Base-by-base conservation (phyloP, 2,113 vertebrate genomes). In the Anas platyrhynchos region DNA sequence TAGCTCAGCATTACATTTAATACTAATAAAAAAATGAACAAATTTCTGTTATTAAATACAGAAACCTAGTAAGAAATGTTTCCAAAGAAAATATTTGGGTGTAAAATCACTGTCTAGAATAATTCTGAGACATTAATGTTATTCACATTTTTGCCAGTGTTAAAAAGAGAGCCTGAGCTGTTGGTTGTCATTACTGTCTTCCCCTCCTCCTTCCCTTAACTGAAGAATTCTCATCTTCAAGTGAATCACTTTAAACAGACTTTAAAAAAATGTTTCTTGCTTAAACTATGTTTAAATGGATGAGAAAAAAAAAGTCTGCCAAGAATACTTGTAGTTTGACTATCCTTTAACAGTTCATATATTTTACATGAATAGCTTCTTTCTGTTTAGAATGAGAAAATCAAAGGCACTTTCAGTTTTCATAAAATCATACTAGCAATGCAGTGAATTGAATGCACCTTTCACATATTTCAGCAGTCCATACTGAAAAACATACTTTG, bases 121-220 rank as follows among this genome's bases (percentile, higher is more conserved):
- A 84, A 90, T 71, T 78, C 34, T 48, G 59, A 91, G 82, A 85
- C 31, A 80, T 72, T 66, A 69, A 52, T 50, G 8, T 63, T 75
- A 86, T 83, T 94, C 71, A 91, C 22, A 69, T 91, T 96, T 95
- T 94, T 76, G 46, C 72, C 66, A 85, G 44, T 79, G 41, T 92
- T 89, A 85, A 94, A 96, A 86, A 3, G 22, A 95, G 83, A 94
- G 91, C 77, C 61, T 67, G 54, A 95, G 81, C 54, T 69, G 55
- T 78, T 93, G 86, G 66, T 77, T 95, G 86, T 96, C 68, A 83
- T 69, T 97, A 94, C 46, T 85, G 69, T 55, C 74, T 94, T 91
- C 48, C 74, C 38, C 31, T 93, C 77, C 62, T 92, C 50, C 67
- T 83, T 86, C 34, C 58, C 85, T 76, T 78, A 83, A 91, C 72